phyloP scores from a whole-genome alignment of 1,140 invertebrate species.

The Pseudomyrmex dendroicus region DNA sequence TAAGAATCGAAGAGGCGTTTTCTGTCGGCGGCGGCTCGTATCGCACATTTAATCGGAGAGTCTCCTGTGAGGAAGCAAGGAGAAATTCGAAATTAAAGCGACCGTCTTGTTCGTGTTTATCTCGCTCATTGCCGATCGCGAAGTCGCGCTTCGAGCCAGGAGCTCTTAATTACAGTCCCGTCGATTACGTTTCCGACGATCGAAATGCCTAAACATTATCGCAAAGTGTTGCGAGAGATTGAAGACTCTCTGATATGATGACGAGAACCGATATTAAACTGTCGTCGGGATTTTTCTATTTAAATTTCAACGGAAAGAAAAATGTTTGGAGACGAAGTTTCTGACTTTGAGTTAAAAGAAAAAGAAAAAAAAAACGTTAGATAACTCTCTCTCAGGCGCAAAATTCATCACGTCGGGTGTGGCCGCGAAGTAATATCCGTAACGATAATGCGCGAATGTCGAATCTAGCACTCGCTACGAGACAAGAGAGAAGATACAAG shows the following conservation, averaged over 20 bases:
- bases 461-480: slow-evolving; percentile 50
- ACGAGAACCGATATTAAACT: slow-evolving; percentile 23
- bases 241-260: background rate
- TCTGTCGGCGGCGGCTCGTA: slow-evolving; percentile 63
- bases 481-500: slow-evolving; percentile 39
- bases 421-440: slow-evolving; percentile 78
- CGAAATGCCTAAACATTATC: slow-evolving; percentile 59
- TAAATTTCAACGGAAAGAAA: slow-evolving; percentile 68
- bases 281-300: slow-evolving; percentile 76
- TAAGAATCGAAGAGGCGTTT: slow-evolving; percentile 69
- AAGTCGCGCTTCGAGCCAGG: slow-evolving; percentile 24
- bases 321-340: background rate
- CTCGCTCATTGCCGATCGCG: slow-evolving; percentile 56
- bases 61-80: slow-evolving; percentile 58
- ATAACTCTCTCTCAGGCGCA: slow-evolving; percentile 64
- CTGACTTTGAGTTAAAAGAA: too few relatives aligned
- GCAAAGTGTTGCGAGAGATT: slow-evolving; percentile 1
- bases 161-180: slow-evolving; percentile 36
- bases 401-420: slow-evolving; percentile 72
- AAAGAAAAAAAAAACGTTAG: too few relatives aligned
- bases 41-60: slow-evolving; percentile 68
- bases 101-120: slow-evolving; percentile 55
- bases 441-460: slow-evolving; percentile 79
- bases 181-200: slow-evolving; percentile 46
- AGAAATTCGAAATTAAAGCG: slow-evolving; percentile 79